phyloP scores from a whole-genome alignment of 2,113 vertebrate genomes.

The Eleginops maclovinus region DNA sequence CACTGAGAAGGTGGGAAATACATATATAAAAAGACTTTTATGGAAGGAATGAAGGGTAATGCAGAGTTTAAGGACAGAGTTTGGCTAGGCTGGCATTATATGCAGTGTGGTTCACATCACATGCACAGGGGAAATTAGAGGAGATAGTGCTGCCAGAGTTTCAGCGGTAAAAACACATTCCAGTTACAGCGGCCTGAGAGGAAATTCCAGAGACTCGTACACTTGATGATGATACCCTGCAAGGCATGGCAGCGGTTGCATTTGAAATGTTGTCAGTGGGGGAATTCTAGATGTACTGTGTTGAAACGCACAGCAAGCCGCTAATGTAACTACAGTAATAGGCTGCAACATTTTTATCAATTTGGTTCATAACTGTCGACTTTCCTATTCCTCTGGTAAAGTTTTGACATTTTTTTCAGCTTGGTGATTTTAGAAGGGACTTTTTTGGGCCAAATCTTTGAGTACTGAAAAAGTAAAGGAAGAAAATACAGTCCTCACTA shows the following conservation, averaged over 20 bases:
- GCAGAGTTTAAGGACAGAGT: slow-evolving; percentile 53
- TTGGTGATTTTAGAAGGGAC: background rate
- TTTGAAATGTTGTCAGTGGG: slow-evolving; percentile 29
- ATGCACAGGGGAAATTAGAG: slow-evolving; percentile 68
- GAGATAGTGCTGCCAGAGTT: slow-evolving; percentile 46
- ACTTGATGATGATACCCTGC: slow-evolving; percentile 52
- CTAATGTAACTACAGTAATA: slow-evolving; percentile 15
- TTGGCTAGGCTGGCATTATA: slow-evolving; percentile 40
- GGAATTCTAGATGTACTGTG: slow-evolving; percentile 9
- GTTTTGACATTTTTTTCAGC: background rate
- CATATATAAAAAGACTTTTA: slow-evolving; percentile 29
- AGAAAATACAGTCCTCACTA: background rate
- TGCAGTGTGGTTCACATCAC: slow-evolving; percentile 40
- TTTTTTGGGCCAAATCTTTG: background rate
- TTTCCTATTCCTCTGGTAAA: background rate
- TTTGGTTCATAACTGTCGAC: background rate
- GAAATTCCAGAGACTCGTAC: slow-evolving; percentile 44
- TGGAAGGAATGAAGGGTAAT: slow-evolving; percentile 49
- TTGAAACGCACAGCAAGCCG: slow-evolving; percentile 12
- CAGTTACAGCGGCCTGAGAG: slow-evolving; percentile 53
- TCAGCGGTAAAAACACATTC: slow-evolving; percentile 54
- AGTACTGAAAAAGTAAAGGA: background rate
- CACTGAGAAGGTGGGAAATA: slow-evolving; percentile 12
- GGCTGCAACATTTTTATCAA: slow-evolving; percentile 12
- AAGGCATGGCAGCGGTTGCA: slow-evolving; percentile 20